A percentile compares a stretch with the other conserved stretches of the same genome.
Conservation (phyloP, 1,140 invertebrate genomes). For the Platyscapa corneri region DNA sequence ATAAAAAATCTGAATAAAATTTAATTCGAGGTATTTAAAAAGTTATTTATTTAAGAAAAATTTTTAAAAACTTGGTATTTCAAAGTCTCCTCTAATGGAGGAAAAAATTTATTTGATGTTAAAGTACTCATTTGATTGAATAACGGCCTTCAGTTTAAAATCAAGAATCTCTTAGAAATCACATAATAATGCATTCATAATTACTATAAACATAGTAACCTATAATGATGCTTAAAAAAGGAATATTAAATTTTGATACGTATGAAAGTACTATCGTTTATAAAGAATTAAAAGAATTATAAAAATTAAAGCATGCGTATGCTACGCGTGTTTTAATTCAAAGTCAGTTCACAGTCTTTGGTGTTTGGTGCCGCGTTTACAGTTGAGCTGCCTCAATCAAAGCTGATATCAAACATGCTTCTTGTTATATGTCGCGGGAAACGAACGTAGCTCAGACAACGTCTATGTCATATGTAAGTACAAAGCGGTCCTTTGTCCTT, state of each 20-base stretch:
- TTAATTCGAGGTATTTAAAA: neutral
- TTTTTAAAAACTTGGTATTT: neutral
- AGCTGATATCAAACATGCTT: conserved; percentile 10
- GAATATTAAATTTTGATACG: neutral
- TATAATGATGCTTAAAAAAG: neutral
- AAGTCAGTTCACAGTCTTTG: neutral
- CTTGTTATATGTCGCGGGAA: neutral
- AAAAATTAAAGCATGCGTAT: no score
- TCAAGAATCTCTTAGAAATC: neutral
- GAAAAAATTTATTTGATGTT: neutral
- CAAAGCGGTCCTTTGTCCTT: conserved; percentile 31
- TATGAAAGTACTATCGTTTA: neutral
- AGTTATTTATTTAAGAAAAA: neutral
- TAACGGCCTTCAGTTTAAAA: neutral
- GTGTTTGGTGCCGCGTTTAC: neutral
- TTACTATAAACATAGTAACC: neutral
- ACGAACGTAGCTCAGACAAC: neutral
- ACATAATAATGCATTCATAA: neutral
- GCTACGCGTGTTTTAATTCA: neutral
- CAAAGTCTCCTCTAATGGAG: neutral
- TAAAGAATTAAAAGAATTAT: neutral
- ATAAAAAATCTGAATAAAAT: neutral
- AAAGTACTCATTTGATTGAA: neutral
- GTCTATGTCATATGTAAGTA: neutral
- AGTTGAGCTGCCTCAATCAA: neutral